Conservation (phyloP, 1,140 invertebrate genomes). For the Metaphire vulgaris region DNA sequence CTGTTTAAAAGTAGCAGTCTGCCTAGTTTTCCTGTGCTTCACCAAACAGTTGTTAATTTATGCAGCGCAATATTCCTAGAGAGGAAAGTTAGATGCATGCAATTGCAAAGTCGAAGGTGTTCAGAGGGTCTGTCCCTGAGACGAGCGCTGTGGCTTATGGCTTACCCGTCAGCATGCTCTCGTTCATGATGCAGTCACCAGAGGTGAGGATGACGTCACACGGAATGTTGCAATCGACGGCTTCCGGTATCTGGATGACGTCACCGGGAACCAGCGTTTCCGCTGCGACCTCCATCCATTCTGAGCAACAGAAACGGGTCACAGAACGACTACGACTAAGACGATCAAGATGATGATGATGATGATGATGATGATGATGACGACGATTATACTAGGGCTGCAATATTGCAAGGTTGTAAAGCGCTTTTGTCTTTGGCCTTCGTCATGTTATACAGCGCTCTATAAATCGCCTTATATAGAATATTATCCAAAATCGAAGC, state of each 20-base stretch:
- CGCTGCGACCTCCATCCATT: neutral
- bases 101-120: too few relatives aligned
- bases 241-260: slow-evolving; percentile 72
- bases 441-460: too few relatives aligned
- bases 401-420: neutral
- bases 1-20: too few relatives aligned
- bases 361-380: neutral
- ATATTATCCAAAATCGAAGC: neutral
- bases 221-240: slow-evolving; percentile 73
- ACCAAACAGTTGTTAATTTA: too few relatives aligned
- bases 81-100: too few relatives aligned
- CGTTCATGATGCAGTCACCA: slow-evolving; percentile 44
- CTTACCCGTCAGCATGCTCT: slow-evolving; percentile 45
- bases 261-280: slow-evolving; percentile 69
- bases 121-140: too few relatives aligned
- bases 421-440: too few relatives aligned
- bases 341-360: neutral
- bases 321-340: neutral
- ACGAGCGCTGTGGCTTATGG: too few relatives aligned
- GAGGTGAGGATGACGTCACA: slow-evolving; percentile 44
- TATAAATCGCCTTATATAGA: too few relatives aligned
- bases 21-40: too few relatives aligned
- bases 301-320: slow-evolving; percentile 1
- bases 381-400: neutral
- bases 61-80: too few relatives aligned